These are phyloP conservation scores for Mnemiopsis leidyi DNA, from an alignment of 37 sponge, comb jelly and placozoan genomes.

Conservation along the genomic window DNA sequence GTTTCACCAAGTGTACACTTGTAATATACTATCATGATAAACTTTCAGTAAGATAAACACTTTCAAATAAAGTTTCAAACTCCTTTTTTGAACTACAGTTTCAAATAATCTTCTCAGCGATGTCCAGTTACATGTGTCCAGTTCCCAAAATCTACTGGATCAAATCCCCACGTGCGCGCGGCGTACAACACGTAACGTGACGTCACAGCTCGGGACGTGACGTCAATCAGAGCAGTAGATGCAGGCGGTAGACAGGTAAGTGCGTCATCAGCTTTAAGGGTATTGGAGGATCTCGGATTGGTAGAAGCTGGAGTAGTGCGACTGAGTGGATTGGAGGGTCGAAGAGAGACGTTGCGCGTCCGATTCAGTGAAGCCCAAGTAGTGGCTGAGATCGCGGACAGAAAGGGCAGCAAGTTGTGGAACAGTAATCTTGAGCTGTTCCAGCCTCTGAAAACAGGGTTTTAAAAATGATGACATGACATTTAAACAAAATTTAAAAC, in stretches of 20 bases:
- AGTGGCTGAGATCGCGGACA: neutral
- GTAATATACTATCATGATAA: neutral
- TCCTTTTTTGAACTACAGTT: neutral
- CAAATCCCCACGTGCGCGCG: neutral
- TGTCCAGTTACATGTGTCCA: neutral
- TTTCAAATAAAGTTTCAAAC: neutral
- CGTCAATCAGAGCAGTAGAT: too few relatives aligned
- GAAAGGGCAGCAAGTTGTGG: conserved; percentile 9
- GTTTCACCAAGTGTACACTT: neutral
- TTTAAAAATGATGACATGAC: too few relatives aligned
- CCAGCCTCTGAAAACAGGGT: neutral
- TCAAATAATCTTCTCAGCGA: neutral
- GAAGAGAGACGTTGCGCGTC: conserved; percentile 45
- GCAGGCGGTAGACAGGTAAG: neutral
- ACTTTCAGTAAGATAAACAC: neutral
- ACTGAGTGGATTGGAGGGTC: neutral
- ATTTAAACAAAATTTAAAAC: too few relatives aligned
- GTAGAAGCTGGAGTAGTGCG: neutral
- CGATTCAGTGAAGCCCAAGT: neutral
- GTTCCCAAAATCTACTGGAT: neutral
- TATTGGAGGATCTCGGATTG: conserved; percentile 7
- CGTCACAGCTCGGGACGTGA: too few relatives aligned
- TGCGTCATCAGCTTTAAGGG: neutral
- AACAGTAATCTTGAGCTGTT: conserved; percentile 22
- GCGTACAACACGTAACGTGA: neutral